A percentile compares a stretch with the other conserved stretches of the same genome.
These are phyloP conservation scores for Pyrochroa serraticornis DNA, from an alignment of 2,888 invertebrate genomes.

Conservation along the genomic window DNA sequence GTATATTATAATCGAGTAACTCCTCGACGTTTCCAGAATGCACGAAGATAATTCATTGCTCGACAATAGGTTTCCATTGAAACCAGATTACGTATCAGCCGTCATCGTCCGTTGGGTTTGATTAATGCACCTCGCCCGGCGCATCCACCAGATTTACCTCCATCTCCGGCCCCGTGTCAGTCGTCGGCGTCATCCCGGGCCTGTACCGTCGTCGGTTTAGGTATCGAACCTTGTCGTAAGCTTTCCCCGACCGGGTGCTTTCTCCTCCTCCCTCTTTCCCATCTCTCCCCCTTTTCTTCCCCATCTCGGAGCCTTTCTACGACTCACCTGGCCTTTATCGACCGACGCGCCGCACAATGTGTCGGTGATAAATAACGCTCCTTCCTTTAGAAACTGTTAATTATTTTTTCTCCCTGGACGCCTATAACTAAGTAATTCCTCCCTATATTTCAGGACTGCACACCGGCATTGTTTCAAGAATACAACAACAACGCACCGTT, in stretches of 20 bases:
- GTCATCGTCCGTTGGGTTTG: conserved; percentile 19
- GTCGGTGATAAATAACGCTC: conserved; percentile 47
- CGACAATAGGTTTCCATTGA: conserved; percentile 16
- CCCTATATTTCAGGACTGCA: conserved; percentile 23
- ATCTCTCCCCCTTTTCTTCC: conserved; percentile 28
- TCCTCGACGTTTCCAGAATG: conserved; percentile 9
- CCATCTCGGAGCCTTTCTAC: conserved; percentile 41
- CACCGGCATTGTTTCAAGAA: too few relatives aligned
- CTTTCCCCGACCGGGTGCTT: conserved; percentile 14
- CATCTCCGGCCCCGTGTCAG: conserved; percentile 17
- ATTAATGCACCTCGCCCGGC: conserved; percentile 5
- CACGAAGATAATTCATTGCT: conserved; percentile 21
- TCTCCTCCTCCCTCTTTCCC: conserved; percentile 9
- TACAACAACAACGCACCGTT: too few relatives aligned
- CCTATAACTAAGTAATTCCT: conserved; percentile 45
- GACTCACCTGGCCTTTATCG: conserved; percentile 51
- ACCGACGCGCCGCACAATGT: conserved; percentile 45
- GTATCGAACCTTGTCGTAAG: conserved; percentile 33
- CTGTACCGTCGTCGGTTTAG: conserved; percentile 30
- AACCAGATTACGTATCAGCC: conserved; percentile 21
- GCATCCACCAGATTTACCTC: conserved; percentile 19
- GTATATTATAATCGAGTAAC: too few relatives aligned
- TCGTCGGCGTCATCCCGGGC: conserved; percentile 26
- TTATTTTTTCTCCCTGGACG: conserved; percentile 46
- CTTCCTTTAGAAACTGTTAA: conserved; percentile 47